Base-by-base conservation (phyloP, 2,888 invertebrate genomes). In the Eilema depressum region DNA sequence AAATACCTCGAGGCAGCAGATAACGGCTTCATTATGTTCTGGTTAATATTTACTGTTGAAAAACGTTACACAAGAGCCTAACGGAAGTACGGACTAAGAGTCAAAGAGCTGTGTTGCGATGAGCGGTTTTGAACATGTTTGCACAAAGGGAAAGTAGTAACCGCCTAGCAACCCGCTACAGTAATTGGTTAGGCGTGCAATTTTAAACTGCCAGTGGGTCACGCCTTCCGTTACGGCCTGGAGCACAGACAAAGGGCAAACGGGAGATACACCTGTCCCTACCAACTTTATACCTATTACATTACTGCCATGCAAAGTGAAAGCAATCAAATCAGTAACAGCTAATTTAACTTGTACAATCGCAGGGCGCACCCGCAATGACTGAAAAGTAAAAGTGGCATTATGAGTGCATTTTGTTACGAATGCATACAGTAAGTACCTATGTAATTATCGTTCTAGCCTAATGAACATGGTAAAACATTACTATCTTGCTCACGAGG, bases 261-360 rank as follows among this genome's bases (percentile, higher is more conserved):
- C 79, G 77, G 77, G 78, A 74, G 79, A 73, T 77, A 75, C 87
- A 88, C 87, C 89, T 89, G 88, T 78, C 80, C 79, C 66, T 73
- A 76, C 76, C 77, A 81, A 82, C 76, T 80, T 71, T 77, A 73
- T 78, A 79, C 69, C 69, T 75, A 65, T 30, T 33, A 33, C 26
- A 65, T 30, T 33, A 33, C 26, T 47, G 25, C 14, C 23, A 53
- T 68, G 62, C 67, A 37, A 74, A 75, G 74, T 77, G 68, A 41
- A 68, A 57, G 53, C 65, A 74, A 69, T 80, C 70, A 47, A 57
- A 69, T 65, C 60, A n/a, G 28, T 47, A 47, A 30, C 47, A 47
- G 37, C 3, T 23, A 69, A 61, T 65, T 65, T 69, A 65, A 65
- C 60, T 61, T 64, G 23, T 59, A 68, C 63, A 68, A 63, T 59